phyloP scores from a whole-genome alignment of 2,113 vertebrate genomes.

The Microcebus ravelobensis region DNA sequence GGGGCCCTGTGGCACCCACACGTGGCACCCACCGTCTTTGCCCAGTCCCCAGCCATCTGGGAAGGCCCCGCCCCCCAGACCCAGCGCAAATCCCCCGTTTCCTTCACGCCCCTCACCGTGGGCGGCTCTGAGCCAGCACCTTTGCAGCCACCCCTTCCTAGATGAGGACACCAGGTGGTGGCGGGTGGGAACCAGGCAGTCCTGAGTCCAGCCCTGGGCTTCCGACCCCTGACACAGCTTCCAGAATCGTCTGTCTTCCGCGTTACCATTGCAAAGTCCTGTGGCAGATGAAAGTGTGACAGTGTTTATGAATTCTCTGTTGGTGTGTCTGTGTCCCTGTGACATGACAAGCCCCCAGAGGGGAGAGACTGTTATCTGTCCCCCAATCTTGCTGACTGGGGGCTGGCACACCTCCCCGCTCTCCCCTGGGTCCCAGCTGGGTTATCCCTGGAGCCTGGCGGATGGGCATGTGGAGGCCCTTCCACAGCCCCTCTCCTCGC shows the following conservation, averaged over 20 bases:
- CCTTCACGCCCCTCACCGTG: rapidly evolving
- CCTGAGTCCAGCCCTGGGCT: rapidly evolving
- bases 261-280: not conserved
- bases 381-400: not conserved
- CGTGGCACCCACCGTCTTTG: not conserved
- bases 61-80: not conserved
- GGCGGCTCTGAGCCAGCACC: no score
- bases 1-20: no score
- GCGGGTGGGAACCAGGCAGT: no score
- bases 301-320: not conserved
- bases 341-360: not conserved
- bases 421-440: not conserved
- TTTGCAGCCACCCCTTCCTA: not conserved
- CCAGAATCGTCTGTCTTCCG: rapidly evolving
- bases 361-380: not conserved
- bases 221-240: rapidly evolving
- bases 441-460: not conserved
- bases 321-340: not conserved
- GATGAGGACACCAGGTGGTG: not conserved
- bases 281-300: rapidly evolving
- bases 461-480: rapidly evolving
- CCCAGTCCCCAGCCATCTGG: not conserved
- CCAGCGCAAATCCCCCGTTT: not conserved
- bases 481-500: no score
- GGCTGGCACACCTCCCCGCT: no score